phyloP scores from a whole-genome alignment of 1,140 invertebrate genomes.

The Chrysopa pallens region DNA sequence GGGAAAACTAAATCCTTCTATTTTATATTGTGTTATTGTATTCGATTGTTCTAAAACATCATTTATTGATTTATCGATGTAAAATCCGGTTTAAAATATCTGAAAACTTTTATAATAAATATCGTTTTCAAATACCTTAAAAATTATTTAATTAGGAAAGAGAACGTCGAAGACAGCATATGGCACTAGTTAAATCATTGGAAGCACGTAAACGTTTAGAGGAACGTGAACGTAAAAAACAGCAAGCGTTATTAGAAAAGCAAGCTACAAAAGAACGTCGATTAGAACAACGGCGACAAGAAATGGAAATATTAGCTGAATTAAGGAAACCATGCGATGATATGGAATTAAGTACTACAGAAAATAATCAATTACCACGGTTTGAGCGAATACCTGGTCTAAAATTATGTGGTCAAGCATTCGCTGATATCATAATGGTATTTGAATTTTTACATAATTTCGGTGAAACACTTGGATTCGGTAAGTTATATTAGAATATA shows the following conservation, averaged over 20 bases:
- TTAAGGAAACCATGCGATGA: conserved; percentile 74
- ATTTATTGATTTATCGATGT: too few relatives aligned
- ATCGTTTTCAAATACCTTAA: too few relatives aligned
- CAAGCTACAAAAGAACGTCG: conserved; percentile 64
- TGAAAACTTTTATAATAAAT: too few relatives aligned
- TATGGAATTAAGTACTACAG: conserved; percentile 48
- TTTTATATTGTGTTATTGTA: too few relatives aligned
- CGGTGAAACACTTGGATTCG: conserved; percentile 81
- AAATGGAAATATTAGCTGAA: conserved; percentile 69
- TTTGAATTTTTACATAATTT: conserved; percentile 94
- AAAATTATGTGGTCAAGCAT: conserved; percentile 67
- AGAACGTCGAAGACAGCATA: conserved; percentile 78
- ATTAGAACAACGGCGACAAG: conserved; percentile 61
- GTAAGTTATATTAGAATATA: conserved; percentile 27
- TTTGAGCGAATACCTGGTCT: conserved; percentile 63
- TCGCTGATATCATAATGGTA: conserved; percentile 82
- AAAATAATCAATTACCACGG: conserved; percentile 54
- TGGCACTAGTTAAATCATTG: conserved; percentile 68
- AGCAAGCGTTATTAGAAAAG: conserved; percentile 60
- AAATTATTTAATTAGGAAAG: conserved; percentile 44
- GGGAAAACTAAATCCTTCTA: too few relatives aligned
- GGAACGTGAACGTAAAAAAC: conserved; percentile 69
- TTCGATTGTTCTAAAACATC: too few relatives aligned
- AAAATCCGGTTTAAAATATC: too few relatives aligned
- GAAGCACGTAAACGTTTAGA: conserved; percentile 73